Conservation (phyloP, 2,888 invertebrate species). For the Conchocele bisecta region DNA sequence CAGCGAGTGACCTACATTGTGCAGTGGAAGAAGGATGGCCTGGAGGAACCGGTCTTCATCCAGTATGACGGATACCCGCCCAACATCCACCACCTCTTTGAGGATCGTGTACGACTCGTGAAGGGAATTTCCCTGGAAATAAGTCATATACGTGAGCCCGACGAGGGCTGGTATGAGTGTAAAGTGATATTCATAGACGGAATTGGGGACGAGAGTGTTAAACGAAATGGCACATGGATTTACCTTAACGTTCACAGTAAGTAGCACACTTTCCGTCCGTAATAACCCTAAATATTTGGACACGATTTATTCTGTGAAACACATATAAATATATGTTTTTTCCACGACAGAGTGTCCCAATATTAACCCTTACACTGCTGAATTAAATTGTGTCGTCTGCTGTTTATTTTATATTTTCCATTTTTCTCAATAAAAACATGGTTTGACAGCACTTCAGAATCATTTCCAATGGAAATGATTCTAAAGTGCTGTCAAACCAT, state of each 20-base stretch:
- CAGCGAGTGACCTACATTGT: slow-evolving; percentile 98
- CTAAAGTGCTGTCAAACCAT: too few relatives aligned
- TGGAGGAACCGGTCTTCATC: slow-evolving; percentile 98
- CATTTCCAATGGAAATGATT: too few relatives aligned
- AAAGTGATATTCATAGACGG: slow-evolving; percentile 97
- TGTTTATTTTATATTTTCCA: too few relatives aligned
- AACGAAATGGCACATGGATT: slow-evolving; percentile 96
- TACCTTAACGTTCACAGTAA: slow-evolving; percentile 97
- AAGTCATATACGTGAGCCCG: slow-evolving; percentile 95
- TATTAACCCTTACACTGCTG: too few relatives aligned
- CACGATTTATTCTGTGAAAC: too few relatives aligned
- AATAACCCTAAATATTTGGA: too few relatives aligned
- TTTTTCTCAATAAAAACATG: too few relatives aligned
- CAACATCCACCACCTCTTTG: slow-evolving; percentile 90
- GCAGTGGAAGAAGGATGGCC: slow-evolving; percentile 99
- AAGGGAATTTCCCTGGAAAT: slow-evolving; percentile 88
- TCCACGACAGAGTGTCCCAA: too few relatives aligned
- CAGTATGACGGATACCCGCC: slow-evolving; percentile 99
- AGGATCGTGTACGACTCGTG: slow-evolving; percentile 83
- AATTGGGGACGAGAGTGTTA: slow-evolving; percentile 89
- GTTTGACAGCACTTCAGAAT: too few relatives aligned
- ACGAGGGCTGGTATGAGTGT: slow-evolving; percentile 99
- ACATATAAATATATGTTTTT: too few relatives aligned
- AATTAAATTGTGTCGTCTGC: too few relatives aligned
- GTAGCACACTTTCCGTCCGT: slow-evolving; percentile 60